Evolutionary conservation across 1,140 invertebrate genomes (phyloP).

Genomic region (Pectinophora gossypiella): DNA sequence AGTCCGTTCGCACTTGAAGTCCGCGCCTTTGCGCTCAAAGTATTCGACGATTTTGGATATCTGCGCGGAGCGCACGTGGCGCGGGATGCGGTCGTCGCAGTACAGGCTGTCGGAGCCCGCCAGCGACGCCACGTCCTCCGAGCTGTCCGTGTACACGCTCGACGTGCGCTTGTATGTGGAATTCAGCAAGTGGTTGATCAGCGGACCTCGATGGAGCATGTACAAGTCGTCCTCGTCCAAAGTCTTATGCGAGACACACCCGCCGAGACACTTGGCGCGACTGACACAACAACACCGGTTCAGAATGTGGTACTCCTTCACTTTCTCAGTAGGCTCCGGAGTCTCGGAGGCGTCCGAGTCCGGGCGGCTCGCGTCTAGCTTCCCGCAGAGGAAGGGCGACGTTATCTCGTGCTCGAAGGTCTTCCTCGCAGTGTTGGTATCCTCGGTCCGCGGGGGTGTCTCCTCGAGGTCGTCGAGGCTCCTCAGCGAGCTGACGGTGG

Average conservation of each 20-base stretch:
- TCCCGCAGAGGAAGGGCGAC: constrained; percentile 49
- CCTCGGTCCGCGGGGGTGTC: constrained; percentile 28
- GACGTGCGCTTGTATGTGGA: constrained; percentile 83
- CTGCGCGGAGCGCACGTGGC: constrained; percentile 78
- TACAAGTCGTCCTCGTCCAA: constrained; percentile 16
- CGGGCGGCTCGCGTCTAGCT: constrained; percentile 14
- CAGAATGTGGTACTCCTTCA: constrained; percentile 48
- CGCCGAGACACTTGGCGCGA: constrained; percentile 17
- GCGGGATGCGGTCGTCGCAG: constrained; percentile 80
- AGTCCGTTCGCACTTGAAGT: constrained; percentile 54
- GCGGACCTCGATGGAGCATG: constrained; percentile 26
- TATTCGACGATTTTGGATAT: constrained; percentile 92
- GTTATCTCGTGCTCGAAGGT: background rate
- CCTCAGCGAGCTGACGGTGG: constrained; percentile 75
- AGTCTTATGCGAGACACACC: constrained; percentile 38
- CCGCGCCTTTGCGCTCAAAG: constrained; percentile 84
- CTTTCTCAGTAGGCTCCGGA: constrained; percentile 14
- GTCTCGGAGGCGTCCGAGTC: constrained; percentile 7
- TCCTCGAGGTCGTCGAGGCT: constrained; percentile 78
- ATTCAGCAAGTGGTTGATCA: constrained; percentile 64
- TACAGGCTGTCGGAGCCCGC: constrained; percentile 83
- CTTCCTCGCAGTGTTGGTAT: constrained; percentile 12
- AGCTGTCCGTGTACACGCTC: constrained; percentile 90
- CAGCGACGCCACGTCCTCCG: constrained; percentile 88
- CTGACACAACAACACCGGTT: constrained; percentile 38